Evolutionary conservation across 2,113 vertebrate species (phyloP).

Genomic region (Cariama cristata): DNA sequence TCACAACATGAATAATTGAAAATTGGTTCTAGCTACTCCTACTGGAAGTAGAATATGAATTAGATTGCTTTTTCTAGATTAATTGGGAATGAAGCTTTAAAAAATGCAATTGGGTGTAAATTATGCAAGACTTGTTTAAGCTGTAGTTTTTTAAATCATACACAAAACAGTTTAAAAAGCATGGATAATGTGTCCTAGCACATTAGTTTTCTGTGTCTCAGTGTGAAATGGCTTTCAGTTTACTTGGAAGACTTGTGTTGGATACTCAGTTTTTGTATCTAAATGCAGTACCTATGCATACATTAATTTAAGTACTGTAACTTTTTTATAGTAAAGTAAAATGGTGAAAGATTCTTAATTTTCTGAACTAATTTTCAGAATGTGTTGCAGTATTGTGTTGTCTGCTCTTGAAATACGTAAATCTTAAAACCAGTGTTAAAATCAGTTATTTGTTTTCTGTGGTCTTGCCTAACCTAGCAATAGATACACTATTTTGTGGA

Average conservation of each 20-base stretch:
- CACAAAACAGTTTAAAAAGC: background rate
- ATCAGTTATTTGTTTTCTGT: background rate
- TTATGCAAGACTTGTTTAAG: background rate
- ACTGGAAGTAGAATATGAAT: background rate
- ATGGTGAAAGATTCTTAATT: background rate
- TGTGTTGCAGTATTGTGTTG: background rate
- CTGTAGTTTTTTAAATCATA: background rate
- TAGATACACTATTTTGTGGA: background rate
- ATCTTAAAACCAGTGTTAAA: background rate
- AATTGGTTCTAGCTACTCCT: background rate
- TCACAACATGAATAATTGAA: background rate
- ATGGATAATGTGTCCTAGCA: background rate
- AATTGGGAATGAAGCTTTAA: background rate
- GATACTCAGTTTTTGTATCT: background rate
- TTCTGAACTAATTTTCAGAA: background rate
- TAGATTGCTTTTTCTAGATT: background rate
- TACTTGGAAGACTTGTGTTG: background rate
- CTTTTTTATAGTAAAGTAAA: background rate
- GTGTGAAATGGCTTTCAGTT: background rate
- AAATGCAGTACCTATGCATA: rapidly evolving
- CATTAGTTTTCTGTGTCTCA: background rate
- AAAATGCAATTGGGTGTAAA: background rate
- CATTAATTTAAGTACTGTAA: background rate
- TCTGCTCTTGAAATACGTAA: background rate
- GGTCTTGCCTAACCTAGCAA: background rate